Conservation (phyloP, 1,140 invertebrate genomes). For the Dufourea novaeangliae region DNA sequence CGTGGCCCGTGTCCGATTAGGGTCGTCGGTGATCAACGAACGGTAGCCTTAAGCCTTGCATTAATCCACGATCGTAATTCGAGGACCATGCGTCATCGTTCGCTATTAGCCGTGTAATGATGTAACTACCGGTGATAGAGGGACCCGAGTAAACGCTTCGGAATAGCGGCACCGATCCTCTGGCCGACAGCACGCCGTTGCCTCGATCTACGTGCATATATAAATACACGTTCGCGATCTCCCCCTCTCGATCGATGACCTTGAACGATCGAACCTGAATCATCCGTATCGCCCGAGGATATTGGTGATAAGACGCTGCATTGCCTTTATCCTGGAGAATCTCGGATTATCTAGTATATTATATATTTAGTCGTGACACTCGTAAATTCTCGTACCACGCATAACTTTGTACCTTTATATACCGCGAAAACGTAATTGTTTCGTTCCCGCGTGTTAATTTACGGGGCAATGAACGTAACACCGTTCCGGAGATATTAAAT, state of each 20-base stretch:
- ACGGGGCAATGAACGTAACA: not conserved
- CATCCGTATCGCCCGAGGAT: slow-evolving; percentile 17
- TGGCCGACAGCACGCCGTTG: not conserved
- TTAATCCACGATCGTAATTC: slow-evolving; percentile 38
- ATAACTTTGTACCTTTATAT: not conserved
- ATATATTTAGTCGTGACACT: too few species aligned
- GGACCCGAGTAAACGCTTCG: slow-evolving; percentile 28
- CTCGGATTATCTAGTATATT: too few species aligned
- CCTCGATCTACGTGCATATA: not conserved
- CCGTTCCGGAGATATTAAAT: not conserved
- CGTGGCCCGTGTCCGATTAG: not conserved
- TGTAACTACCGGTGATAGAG: slow-evolving; percentile 29
- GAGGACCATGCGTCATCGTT: slow-evolving; percentile 30
- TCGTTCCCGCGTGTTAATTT: not conserved
- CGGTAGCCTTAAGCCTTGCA: slow-evolving; percentile 17
- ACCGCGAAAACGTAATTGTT: not conserved
- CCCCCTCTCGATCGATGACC: slow-evolving; percentile 16
- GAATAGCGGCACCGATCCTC: slow-evolving; percentile 42
- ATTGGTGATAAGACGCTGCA: slow-evolving; percentile 28
- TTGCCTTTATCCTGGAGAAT: slow-evolving; percentile 29
- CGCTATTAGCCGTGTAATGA: slow-evolving; percentile 51
- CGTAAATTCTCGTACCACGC: not conserved
- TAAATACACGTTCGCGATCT: not conserved
- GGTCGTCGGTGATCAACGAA: not conserved
- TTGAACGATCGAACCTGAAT: slow-evolving; percentile 31